Evolutionary conservation across 2,113 vertebrate genomes (phyloP), one percentile per base, ranked within the genome.

Genomic region (Bettongia penicillata): DNA sequence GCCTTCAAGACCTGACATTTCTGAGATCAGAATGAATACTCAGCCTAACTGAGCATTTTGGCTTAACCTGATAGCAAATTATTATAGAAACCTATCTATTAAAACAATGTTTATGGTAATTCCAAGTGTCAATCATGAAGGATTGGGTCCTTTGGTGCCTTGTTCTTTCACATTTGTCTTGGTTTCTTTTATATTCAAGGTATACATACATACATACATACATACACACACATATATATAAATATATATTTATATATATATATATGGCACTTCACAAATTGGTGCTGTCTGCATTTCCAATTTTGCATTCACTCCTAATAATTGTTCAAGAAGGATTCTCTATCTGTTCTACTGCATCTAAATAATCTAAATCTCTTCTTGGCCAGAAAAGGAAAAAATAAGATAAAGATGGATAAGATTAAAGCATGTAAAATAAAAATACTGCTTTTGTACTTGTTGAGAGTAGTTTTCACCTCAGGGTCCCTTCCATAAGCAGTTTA

Each of bases 81-180:
- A 9, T 43, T 6, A 14, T 61, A 50, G 26, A 10, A 93, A 23
- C 92, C 2, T 95, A 93, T 97, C 92, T 94, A 93, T 95, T 94
- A 96, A 94, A 97, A 96, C 49, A 94, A 94, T 57, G 93, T 68
- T 95, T 92, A 68, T 53, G 28, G 92, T 89, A 43, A 93, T 95
- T 95, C 93, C 92, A 51, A 68, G 47, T 95, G 91, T 93, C 90
- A 92, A 24, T 89, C 51, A 95, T 89, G 28, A 94, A 90, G 55
- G 89, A 89, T 47, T 93, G 94, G 37, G 43, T 52, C 31, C 84
- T 95, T 89, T 89, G 2, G 5, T 51, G 61, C n/a, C 90, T 89
- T 94, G 55, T 94, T 77, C n/a, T 37, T 93, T 97, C 89, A 50
- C 90, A 10, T 93, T 94, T 95, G 92, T 43, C 84, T 94, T 91